Base-by-base conservation (phyloP, 2,797 vertebrate species). In the Chrysolophus pictus region DNA sequence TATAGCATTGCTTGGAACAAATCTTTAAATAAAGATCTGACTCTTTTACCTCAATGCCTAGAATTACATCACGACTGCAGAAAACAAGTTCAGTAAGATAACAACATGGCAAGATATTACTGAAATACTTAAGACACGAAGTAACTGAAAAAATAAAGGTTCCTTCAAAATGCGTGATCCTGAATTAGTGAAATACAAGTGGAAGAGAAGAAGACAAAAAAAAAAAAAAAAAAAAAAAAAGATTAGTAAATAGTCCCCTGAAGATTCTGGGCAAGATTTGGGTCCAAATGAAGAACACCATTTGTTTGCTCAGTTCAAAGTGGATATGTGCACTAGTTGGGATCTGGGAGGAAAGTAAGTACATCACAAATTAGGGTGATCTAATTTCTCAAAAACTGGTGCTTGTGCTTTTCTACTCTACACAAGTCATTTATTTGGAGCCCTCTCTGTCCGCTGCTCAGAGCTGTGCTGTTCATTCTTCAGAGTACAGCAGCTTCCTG, bases 81-180 rank as follows among this genome's bases (percentile, higher is more conserved):
- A 5, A 81, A 70, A 7, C 28, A 70, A 55, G 7, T 68, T 81
- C 35, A 56, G 10, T 63, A 12, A 13, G 7, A 6, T 73, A 79
- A 42, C 9, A 72, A 10, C 5, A 63, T 0, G 0, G 4, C 31
- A 88, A 67, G 7, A 9, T 47, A 31, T n/a, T 41, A 26, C 1
- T 63, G 46, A 51, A 56, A 58, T 53, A 62, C 7, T 22, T 37
- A 51, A 63, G 8, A 31, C 13, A 5, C 2, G 6, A n/a, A 24
- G 19, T 6, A n/a, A 59, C 10, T 29, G 14, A 63, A 58, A 5
- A 81, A 65, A 9, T 49, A 35, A 91, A 75, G 53, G 8, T 58
- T 12, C 2, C 11, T 55, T 18, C 24, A 82, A 44, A 65, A 64
- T 62, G 1, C n/a, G 24, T 26, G 75, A 6, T 8, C 8, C 6